A percentile compares a stretch with the other conserved stretches of the same genome.
phyloP scores from a whole-genome alignment of 1,140 invertebrate genomes.

The Dreissena rostriformis region DNA sequence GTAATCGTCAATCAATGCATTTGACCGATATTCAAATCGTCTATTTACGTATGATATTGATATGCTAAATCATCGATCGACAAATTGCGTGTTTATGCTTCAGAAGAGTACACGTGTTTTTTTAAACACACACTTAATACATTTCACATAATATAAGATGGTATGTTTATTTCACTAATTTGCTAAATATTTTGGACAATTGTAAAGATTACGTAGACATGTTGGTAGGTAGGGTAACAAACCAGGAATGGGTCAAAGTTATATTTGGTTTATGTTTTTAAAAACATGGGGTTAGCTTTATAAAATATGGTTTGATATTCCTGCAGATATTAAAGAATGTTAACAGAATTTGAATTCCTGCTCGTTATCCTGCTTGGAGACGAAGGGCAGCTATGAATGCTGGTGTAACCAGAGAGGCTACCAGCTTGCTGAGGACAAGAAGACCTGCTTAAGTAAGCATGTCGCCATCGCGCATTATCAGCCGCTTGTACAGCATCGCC shows the following conservation, averaged over 20 bases:
- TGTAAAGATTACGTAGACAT: too few species aligned
- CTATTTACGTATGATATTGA: too few species aligned
- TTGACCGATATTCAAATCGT: too few species aligned
- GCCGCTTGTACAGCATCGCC: not conserved
- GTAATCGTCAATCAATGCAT: too few species aligned
- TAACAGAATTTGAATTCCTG: slow-evolving; percentile 3
- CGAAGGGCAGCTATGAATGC: slow-evolving; percentile 30
- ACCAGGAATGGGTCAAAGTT: not conserved
- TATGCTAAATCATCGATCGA: not conserved
- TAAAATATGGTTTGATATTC: not conserved
- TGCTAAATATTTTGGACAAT: too few species aligned
- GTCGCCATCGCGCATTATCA: not conserved
- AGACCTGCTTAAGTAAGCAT: slow-evolving; percentile 33
- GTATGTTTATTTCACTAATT: too few species aligned
- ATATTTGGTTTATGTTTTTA: not conserved
- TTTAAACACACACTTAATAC: too few species aligned
- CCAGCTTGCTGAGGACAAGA: slow-evolving; percentile 32
- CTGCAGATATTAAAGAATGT: slow-evolving; percentile 52
- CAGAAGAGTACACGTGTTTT: too few species aligned
- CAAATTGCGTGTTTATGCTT: not conserved
- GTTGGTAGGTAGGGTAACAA: too few species aligned
- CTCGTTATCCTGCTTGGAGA: slow-evolving; percentile 19
- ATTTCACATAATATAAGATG: too few species aligned
- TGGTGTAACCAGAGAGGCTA: slow-evolving; percentile 26
- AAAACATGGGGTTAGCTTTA: not conserved